Evolutionary conservation across 92 coral and sea anemone genomes (phyloP).

Genomic region (Paragorgia papillata): DNA sequence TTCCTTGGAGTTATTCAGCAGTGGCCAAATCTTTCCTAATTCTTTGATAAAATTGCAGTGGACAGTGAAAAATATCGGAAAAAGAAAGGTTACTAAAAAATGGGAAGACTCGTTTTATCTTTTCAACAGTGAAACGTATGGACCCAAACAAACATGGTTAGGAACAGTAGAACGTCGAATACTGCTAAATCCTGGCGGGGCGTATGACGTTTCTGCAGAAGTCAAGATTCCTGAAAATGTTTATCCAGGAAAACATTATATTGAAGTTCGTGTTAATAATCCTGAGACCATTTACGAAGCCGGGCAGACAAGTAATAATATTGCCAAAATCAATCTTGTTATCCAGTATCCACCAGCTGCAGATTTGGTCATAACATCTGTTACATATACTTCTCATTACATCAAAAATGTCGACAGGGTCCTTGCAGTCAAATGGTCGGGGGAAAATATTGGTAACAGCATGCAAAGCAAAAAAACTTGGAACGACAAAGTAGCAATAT

Average conservation of each 20-base stretch:
- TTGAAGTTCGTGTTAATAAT: constrained; percentile 57
- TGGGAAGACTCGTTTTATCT: constrained; percentile 42
- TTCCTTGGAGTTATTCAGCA: neutral
- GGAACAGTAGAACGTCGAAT: neutral
- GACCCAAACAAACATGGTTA: neutral
- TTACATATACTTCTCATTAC: constrained; percentile 41
- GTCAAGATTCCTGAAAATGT: constrained; percentile 31
- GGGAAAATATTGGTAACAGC: constrained; percentile 52
- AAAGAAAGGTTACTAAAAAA: constrained; percentile 75
- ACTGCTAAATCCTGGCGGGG: neutral
- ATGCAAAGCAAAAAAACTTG: constrained; percentile 53
- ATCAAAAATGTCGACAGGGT: constrained; percentile 50
- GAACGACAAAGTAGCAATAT: constrained; percentile 61
- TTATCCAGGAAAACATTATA: constrained; percentile 54
- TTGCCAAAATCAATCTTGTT: constrained; percentile 17
- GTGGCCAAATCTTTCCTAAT: neutral
- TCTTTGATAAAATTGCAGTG: neutral
- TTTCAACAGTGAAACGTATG: neutral
- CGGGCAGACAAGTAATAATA: constrained; percentile 49
- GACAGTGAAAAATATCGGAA: constrained; percentile 64
- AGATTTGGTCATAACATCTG: constrained; percentile 47
- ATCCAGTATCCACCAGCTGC: constrained; percentile 56
- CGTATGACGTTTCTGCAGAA: neutral
- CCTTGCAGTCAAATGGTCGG: constrained; percentile 59
- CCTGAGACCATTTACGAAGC: constrained; percentile 44